A percentile compares a stretch with the other conserved stretches of the same genome.
Evolutionary conservation across 2,888 invertebrate species (phyloP).

Genomic region (Xestia ashworthii): DNA sequence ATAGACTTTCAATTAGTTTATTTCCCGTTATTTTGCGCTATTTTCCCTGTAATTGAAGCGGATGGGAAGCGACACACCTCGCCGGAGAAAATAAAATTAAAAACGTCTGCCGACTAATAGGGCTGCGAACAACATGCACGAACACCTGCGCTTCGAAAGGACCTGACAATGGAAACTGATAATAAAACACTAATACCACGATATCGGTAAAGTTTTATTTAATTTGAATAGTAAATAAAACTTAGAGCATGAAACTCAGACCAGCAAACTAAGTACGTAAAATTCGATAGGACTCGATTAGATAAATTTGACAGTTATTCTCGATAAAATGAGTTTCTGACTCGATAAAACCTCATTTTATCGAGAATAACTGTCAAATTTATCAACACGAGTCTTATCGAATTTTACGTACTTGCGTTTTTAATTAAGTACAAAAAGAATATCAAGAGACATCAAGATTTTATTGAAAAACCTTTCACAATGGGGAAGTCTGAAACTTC

Average conservation of each 20-base stretch:
- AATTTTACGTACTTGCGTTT: too few species aligned
- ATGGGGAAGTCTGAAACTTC: conserved; percentile 45
- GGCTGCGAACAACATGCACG: conserved; percentile 62
- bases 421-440: conserved; percentile 38
- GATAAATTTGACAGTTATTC: too few species aligned
- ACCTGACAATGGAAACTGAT: conserved; percentile 11
- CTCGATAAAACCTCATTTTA: too few species aligned
- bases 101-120: conserved; percentile 73
- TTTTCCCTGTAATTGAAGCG: conserved; percentile 78
- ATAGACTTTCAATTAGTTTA: conserved; percentile 65
- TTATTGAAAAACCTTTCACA: conserved; percentile 43
- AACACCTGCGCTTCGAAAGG: conserved; percentile 68
- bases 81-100: conserved; percentile 82
- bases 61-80: conserved; percentile 69
- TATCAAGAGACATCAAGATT: conserved; percentile 15
- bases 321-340: too few species aligned
- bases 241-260: not conserved
- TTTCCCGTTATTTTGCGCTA: conserved; percentile 65
- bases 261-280: too few species aligned
- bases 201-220: not conserved
- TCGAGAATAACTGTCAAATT: too few species aligned
- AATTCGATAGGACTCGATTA: too few species aligned
- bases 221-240: conserved; percentile 17
- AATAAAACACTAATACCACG: not conserved
- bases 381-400: too few species aligned